phyloP scores from a whole-genome alignment of 2,113 vertebrate genomes.

The Trogon surrucura region DNA sequence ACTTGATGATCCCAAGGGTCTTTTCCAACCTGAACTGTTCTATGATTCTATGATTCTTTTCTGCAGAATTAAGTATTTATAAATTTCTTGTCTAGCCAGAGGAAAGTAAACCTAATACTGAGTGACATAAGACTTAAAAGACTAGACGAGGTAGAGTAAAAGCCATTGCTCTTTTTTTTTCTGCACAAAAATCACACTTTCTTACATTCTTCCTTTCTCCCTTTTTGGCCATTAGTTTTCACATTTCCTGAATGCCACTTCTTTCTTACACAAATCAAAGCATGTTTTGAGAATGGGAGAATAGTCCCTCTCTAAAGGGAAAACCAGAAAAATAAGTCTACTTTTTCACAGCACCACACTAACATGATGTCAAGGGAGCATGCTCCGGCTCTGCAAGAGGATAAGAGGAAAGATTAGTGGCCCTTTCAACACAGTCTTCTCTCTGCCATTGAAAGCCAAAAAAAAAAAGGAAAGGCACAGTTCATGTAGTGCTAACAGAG shows the following conservation, averaged over 20 bases:
- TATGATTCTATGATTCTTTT: neutral
- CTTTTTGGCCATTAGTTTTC: neutral
- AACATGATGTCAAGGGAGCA: neutral
- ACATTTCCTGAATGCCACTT: neutral
- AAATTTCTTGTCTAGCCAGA: neutral
- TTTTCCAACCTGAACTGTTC: too few species aligned
- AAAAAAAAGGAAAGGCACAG: neutral
- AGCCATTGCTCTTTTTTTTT: neutral
- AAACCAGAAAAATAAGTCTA: neutral
- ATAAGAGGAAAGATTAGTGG: neutral
- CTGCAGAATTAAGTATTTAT: neutral
- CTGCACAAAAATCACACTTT: neutral
- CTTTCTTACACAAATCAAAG: neutral
- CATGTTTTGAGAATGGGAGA: neutral
- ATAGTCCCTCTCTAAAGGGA: neutral
- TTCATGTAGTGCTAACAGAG: neutral
- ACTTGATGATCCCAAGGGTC: too few species aligned
- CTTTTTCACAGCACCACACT: neutral
- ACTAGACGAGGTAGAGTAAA: neutral
- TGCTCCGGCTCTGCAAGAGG: neutral
- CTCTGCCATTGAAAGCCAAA: neutral
- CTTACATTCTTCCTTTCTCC: neutral
- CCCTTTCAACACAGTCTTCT: neutral
- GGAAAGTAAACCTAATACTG: neutral
- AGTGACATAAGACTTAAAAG: neutral